phyloP scores from a whole-genome alignment of 2,113 vertebrate genomes.

The Ptilonorhynchus violaceus region DNA sequence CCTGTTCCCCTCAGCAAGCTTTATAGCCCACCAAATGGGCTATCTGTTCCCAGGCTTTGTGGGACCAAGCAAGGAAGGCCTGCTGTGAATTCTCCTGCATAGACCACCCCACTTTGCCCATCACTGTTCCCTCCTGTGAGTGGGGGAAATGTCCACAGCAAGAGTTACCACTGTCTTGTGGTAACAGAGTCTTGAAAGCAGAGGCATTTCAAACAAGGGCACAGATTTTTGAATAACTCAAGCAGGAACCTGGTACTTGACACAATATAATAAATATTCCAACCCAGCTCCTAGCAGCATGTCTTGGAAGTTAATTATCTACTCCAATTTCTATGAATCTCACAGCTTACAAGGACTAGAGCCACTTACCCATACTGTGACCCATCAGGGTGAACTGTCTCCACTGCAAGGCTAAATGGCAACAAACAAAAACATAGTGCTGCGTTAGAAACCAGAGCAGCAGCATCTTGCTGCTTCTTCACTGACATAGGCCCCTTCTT shows the following conservation, averaged over 20 bases:
- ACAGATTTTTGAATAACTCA: not conserved
- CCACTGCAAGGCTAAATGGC: slow-evolving; percentile 85
- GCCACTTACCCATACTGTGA: slow-evolving; percentile 92
- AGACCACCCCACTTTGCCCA: not conserved
- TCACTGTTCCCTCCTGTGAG: not conserved
- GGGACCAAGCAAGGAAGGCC: not conserved
- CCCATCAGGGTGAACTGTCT: slow-evolving; percentile 83
- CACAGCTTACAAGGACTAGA: not conserved
- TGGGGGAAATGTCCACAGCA: not conserved
- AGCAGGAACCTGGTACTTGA: not conserved
- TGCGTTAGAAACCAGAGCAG: not conserved
- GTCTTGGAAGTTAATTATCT: slow-evolving; percentile 8
- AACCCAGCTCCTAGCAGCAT: not conserved
- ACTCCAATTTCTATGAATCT: not conserved
- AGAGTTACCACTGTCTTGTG: not conserved
- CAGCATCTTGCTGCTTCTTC: not conserved
- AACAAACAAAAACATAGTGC: slow-evolving; percentile 43
- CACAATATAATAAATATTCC: slow-evolving; percentile 12
- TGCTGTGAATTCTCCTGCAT: not conserved
- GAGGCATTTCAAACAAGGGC: not conserved
- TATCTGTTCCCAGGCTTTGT: not conserved
- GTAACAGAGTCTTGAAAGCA: not conserved
- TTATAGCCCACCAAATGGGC: not conserved
- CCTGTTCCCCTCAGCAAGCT: not conserved
- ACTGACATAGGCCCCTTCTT: not conserved